Conservation (phyloP, 2,888 invertebrate genomes). For the Tiliacea aurago region DNA sequence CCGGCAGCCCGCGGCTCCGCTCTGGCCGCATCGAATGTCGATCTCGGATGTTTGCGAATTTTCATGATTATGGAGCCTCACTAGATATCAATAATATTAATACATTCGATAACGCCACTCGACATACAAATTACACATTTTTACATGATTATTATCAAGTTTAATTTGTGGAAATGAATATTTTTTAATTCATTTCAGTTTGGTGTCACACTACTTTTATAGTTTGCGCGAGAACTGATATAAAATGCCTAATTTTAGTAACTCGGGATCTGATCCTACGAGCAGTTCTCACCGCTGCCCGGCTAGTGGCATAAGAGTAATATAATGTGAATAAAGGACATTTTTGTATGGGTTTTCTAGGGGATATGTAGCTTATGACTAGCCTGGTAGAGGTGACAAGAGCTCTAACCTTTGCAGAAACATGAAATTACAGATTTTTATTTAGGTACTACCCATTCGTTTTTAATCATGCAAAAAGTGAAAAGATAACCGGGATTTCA, state of each 20-base stretch:
- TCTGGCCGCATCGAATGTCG: constrained; percentile 54
- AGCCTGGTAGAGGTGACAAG: constrained; percentile 40
- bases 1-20: constrained; percentile 41
- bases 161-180: constrained; percentile 60
- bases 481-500: constrained; percentile 40
- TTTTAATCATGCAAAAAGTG: constrained; percentile 37
- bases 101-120: constrained; percentile 60
- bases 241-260: constrained; percentile 35
- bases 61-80: constrained; percentile 54
- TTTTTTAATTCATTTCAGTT: constrained; percentile 57
- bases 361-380: constrained; percentile 54
- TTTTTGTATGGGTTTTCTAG: constrained; percentile 69
- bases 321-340: constrained; percentile 61
- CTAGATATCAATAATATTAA: constrained; percentile 60
- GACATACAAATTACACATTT: constrained; percentile 57
- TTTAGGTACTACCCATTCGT: constrained; percentile 18
- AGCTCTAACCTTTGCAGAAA: constrained; percentile 33
- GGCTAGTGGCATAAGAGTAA: constrained; percentile 43
- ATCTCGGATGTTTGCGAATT: constrained; percentile 61
- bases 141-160: constrained; percentile 60
- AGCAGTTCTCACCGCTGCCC: constrained; percentile 32
- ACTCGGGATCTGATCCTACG: constrained; percentile 34
- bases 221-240: constrained; percentile 43
- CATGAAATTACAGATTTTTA: constrained; percentile 44
- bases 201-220: constrained; percentile 29